A percentile compares a stretch with the other conserved stretches of the same genome.
Conservation (phyloP, 2,888 invertebrate species). For the Omphaloscelis lunosa region DNA sequence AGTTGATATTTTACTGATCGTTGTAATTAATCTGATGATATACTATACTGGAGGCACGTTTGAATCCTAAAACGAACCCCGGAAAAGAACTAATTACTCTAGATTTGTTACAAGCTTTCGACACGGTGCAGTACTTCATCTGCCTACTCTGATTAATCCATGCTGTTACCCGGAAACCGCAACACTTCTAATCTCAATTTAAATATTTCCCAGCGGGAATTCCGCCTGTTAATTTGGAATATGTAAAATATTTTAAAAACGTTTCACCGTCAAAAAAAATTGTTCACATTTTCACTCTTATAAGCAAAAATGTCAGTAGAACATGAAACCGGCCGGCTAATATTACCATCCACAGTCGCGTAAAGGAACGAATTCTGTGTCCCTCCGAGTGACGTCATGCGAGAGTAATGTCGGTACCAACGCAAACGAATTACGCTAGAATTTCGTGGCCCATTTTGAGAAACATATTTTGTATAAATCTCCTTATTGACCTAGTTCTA, state of each 20-base stretch:
- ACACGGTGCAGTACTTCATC: slow-evolving; percentile 5
- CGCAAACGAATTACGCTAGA: slow-evolving; percentile 60
- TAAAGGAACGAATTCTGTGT: slow-evolving; percentile 51
- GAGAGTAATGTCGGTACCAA: slow-evolving; percentile 53
- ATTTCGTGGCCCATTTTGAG: slow-evolving; percentile 47
- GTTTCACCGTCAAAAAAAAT: slow-evolving; percentile 4
- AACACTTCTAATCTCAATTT: slow-evolving; percentile 22
- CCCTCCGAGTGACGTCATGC: slow-evolving; percentile 50
- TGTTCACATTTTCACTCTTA: slow-evolving; percentile 14
- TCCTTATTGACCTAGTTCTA: slow-evolving; percentile 53
- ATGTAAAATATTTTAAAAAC: slow-evolving; percentile 35
- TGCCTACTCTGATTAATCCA: slow-evolving; percentile 28
- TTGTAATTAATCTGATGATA: neutral
- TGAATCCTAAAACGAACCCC: neutral
- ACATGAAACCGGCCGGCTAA: slow-evolving; percentile 23
- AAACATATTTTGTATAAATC: slow-evolving; percentile 60
- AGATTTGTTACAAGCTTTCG: slow-evolving; percentile 14
- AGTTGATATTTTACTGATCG: neutral
- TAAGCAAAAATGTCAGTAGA: slow-evolving; percentile 21
- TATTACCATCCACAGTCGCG: slow-evolving; percentile 32
- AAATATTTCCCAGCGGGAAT: slow-evolving; percentile 33
- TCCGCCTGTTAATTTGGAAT: slow-evolving; percentile 16
- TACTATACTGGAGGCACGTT: fast-evolving
- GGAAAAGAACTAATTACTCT: slow-evolving; percentile 3
- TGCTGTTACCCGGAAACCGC: neutral